phyloP scores from a whole-genome alignment of 2,888 invertebrate genomes.

The Corbicula japonica region DNA sequence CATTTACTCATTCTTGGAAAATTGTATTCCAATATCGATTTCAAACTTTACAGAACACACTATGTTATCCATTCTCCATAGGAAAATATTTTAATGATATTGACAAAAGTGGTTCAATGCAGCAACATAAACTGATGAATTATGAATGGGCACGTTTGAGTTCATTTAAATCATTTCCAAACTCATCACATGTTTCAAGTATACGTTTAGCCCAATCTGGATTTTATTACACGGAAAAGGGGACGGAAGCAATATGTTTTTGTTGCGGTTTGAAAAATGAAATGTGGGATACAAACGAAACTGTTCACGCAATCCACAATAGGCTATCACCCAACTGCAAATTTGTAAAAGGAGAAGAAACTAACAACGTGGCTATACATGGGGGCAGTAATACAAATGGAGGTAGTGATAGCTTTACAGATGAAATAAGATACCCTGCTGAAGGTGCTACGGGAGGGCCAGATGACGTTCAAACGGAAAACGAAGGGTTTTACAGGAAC shows the following conservation, averaged over 20 bases:
- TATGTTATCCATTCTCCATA: not conserved
- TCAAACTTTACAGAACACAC: no score
- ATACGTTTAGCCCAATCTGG: conserved; percentile 21
- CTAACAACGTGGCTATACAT: conserved; percentile 11
- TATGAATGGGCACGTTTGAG: conserved; percentile 20
- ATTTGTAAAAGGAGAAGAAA: conserved; percentile 3
- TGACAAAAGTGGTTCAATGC: no score
- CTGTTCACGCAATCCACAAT: conserved; percentile 4
- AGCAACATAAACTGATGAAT: conserved; percentile 8
- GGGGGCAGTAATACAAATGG: no score
- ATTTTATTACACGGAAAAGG: conserved; percentile 24
- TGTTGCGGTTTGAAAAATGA: conserved; percentile 21
- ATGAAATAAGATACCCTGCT: not conserved
- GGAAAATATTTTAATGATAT: conserved; percentile 1
- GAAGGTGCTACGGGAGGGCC: not conserved
- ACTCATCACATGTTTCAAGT: not conserved
- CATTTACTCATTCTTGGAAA: no score
- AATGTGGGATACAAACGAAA: conserved; percentile 3
- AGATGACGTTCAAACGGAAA: not conserved
- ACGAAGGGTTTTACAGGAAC: no score
- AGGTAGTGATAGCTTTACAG: not conserved
- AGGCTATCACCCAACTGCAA: conserved; percentile 21
- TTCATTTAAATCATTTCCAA: conserved; percentile 17
- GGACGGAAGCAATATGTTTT: conserved; percentile 25
- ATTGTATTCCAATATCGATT: no score